Conservation (phyloP, 1,140 invertebrate species). For the Brachionus asplanchnoidis region DNA sequence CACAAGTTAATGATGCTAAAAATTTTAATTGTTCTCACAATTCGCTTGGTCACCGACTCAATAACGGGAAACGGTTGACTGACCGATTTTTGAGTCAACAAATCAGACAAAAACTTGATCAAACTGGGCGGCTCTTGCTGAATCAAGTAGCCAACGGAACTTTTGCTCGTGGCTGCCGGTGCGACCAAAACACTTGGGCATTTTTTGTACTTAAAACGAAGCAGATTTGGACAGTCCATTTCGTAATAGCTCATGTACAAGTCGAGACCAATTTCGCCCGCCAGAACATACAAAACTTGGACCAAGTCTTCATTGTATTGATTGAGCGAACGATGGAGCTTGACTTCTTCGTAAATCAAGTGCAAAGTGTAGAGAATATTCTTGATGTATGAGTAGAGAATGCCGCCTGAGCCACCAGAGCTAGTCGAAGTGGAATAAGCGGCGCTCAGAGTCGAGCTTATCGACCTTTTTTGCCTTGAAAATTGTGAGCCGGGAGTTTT, state of each 20-base stretch:
- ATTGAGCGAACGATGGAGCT: background rate
- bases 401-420: background rate
- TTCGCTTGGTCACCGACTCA: background rate
- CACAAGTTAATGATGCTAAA: background rate
- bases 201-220: background rate
- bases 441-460: background rate
- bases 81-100: background rate
- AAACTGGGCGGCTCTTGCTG: slow-evolving; percentile 10
- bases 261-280: background rate
- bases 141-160: slow-evolving; percentile 4
- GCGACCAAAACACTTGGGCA: background rate
- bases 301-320: background rate
- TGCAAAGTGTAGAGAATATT: slow-evolving; percentile 24
- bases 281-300: slow-evolving; percentile 6
- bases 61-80: slow-evolving; percentile 12
- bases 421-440: background rate
- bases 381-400: slow-evolving; percentile 12
- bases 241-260: slow-evolving; percentile 32
- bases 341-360: slow-evolving; percentile 17
- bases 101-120: background rate
- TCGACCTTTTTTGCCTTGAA: background rate
- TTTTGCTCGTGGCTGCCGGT: background rate
- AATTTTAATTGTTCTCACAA: background rate
- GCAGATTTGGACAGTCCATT: background rate
- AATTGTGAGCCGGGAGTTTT: background rate